Evolutionary conservation across 2,113 vertebrate species (phyloP), one percentile per base, ranked within the genome.

Genomic region (Sisor rabdophorus): DNA sequence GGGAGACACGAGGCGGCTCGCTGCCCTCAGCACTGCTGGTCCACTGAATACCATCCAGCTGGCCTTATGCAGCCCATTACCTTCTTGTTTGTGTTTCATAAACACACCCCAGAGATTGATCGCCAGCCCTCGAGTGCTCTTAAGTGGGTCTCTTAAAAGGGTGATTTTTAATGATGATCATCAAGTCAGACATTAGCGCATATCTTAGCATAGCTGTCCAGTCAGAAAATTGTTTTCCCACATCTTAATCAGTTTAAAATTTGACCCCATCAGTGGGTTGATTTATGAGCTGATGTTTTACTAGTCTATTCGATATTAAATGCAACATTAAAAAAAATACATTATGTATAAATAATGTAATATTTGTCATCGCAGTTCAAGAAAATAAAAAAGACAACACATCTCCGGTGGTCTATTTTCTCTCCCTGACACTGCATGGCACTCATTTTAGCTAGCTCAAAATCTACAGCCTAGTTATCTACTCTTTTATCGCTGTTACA

Each of bases 31-130:
- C 16, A 19, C 44, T 1, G 19, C 47, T 52, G 24, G 32, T 32
- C 32, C 22, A 22, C 20, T 47, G 30, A 22, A 68, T 48, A 8
- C 15, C 55, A 44, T 11, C 55, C 71, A 32, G 50, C 47, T 32
- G 50, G 9, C 63, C 61, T 55, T 11, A 16, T 19, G 26, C n/a
- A 54, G 68, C 20, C 32, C 53, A 52, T 70, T 15, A 36, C 40
- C 75, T 44, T 54, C 59, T 19, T 19, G 40, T 55, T 69, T 32
- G 8, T 24, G 24, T 28, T 58, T 30, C 58, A 77, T 65, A 77
- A 78, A 81, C 76, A 71, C 59, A 58, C 28, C 17, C 64, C 13
- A 22, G 20, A 22, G 40, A 67, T 75, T 53, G 80, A 82, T 67
- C 15, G 12, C 44, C 2, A 5, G 50, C 15, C 16, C 24, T 60